A percentile compares a stretch with the other conserved stretches of the same genome.
Conservation (phyloP, 92 coral and sea anemone species). For the Diadumene lineata region DNA sequence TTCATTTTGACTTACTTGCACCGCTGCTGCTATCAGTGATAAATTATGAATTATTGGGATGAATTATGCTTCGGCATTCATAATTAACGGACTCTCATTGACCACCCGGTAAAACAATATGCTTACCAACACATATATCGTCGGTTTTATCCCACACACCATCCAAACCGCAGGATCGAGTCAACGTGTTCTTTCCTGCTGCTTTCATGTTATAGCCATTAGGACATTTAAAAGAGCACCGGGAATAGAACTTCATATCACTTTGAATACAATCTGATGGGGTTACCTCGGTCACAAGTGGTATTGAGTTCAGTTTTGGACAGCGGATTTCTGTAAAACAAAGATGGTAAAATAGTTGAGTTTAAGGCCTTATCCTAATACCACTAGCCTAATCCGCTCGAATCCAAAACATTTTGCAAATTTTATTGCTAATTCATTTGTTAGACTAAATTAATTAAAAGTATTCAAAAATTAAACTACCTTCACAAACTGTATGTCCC, state of each 20-base stretch:
- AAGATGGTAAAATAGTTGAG: neutral
- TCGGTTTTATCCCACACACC: conserved; percentile 77
- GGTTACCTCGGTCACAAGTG: conserved; percentile 74
- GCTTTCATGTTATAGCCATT: conserved; percentile 76
- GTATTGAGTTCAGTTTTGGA: conserved; percentile 85
- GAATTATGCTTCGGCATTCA: no score
- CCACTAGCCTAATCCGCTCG: neutral
- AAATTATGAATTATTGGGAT: no score
- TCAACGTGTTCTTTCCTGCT: conserved; percentile 28
- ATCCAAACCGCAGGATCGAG: conserved; percentile 59
- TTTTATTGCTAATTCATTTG: no score
- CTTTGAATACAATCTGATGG: conserved; percentile 69
- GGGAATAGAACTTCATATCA: conserved; percentile 56
- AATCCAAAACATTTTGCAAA: neutral
- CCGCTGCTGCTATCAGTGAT: no score
- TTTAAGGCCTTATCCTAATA: neutral
- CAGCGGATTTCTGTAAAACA: conserved; percentile 71
- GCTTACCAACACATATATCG: conserved; percentile 82
- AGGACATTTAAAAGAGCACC: conserved; percentile 77
- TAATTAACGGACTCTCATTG: no score
- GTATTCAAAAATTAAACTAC: conserved; percentile 47
- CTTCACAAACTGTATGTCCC: conserved; percentile 84
- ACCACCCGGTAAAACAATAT: no score
- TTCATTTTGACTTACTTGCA: no score
- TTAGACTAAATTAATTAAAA: no score